Percentiles rank a stretch among this genome's conserved stretches.
Evolutionary conservation across 2,888 invertebrate genomes (phyloP).

Genomic region (Agonopterix alstromeriana): DNA sequence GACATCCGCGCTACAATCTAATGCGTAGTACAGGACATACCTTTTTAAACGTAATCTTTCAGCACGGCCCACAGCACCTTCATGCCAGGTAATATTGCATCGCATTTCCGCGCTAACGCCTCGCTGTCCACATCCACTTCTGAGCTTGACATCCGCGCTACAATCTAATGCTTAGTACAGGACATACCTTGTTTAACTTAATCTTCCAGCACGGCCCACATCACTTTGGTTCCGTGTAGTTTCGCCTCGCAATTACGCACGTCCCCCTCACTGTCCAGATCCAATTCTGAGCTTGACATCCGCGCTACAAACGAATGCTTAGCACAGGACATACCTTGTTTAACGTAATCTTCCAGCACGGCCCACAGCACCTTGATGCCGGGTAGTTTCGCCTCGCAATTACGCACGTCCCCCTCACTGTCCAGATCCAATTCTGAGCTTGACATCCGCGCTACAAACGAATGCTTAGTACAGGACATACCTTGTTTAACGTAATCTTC

Average conservation of each 20-base stretch:
- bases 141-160: conserved; percentile 44
- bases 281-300: conserved; percentile 41
- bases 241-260: conserved; percentile 67
- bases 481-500: conserved; percentile 84
- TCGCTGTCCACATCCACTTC: conserved; percentile 65
- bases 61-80: conserved; percentile 86
- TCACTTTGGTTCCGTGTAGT: conserved; percentile 80
- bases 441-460: conserved; percentile 31
- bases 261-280: conserved; percentile 68
- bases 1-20: conserved; percentile 37
- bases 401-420: conserved; percentile 64
- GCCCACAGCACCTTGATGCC: conserved; percentile 87
- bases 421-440: conserved; percentile 56
- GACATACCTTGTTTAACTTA: conserved; percentile 80
- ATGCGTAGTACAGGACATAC: conserved; percentile 38
- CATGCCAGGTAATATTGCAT: conserved; percentile 78
- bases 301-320: conserved; percentile 21
- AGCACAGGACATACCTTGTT: conserved; percentile 69
- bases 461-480: conserved; percentile 31
- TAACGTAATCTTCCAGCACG: conserved; percentile 83
- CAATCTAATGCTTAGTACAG: too few species aligned
- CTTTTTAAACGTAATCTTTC: conserved; percentile 83
- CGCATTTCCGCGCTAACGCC: conserved; percentile 66
- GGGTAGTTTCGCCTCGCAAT: conserved; percentile 72
- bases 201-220: conserved; percentile 88